Base-by-base conservation (phyloP, 2,797 vertebrate genomes). In the Rousettus madagascariensis region DNA sequence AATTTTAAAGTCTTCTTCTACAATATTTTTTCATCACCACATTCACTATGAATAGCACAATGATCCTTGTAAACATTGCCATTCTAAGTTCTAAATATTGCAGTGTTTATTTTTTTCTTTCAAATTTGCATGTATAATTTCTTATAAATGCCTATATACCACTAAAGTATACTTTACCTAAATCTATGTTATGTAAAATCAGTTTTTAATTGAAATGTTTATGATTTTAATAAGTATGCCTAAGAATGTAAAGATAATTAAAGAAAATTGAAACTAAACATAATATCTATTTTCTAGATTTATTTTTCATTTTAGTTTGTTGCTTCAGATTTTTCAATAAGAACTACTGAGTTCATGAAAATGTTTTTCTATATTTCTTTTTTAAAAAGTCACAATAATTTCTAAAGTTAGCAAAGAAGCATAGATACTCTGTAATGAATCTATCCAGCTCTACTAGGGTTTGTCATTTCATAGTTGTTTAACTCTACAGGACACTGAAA, bases 241-340 rank as follows among this genome's bases (percentile, higher is more conserved):
- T 65, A 59, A 75, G 43, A 94, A 92, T 82, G 10, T 68, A 79
- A 95, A 83, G 22, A 28, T 22, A 51, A 57, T 26, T 94, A n/a
- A 63, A 77, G 8, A 84, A 72, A 87, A n/a, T 65, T 79, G 17
- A 41, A 51, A 93, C 15, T 83, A 57, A 59, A 66, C 19, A 10
- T 57, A 66, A 36, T 57, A 41, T 51, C 36, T 57, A 69, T 68
- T 82, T 91, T 66, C 30, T 12, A 78, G 49, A 74, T 72, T 36
- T 88, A 55, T 43, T 90, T 90, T 79, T 82, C 12, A 78, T 69
- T 92, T 94, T 59, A 88, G 12, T 87, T 61, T 85, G 6, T 69
- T 82, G 19, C 1, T 24, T 65, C 12, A 71, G n/a, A 80, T 13
- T 80, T 79, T 95, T 93, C n/a, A 88, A 8, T 69, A 87, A 93